Base-by-base conservation (phyloP, 2,797 vertebrate species). In the Megaceryle alcyon region DNA sequence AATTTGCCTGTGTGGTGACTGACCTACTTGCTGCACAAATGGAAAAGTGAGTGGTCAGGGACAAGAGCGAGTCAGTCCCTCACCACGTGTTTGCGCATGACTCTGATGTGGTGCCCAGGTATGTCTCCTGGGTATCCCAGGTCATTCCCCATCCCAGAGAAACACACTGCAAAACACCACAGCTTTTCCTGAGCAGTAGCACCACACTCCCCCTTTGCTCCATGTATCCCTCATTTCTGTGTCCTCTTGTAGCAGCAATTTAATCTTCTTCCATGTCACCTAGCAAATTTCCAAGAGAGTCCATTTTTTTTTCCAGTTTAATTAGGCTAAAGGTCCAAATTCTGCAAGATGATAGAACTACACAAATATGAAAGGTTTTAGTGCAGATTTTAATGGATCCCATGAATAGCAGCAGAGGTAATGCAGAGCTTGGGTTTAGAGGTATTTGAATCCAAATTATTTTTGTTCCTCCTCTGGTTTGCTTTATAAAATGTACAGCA, bases 21-120 rank as follows among this genome's bases (percentile, higher is more conserved):
- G 8, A 46, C 33, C 61, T 33, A 13, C 71, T 41, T 53, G 65
- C 80, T 57, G 44, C 41, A 48, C 66, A 77, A 71, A 76, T 81
- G 35, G 73, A 90, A 83, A 68, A 53, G 65, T 37, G 53, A 81
- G 92, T 4, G 41, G 46, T 84, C 98, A 98, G 98, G 88, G 98
- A 98, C 98, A 99, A 98, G 98, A 98, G 98, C 98, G 97, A 95
- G 91, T 83, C 49, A 75, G 71, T 73, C 84, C 82, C 72, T 91
- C 77, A 92, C 98, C 98, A 98, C 97, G 98, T 99, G 98, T 98
- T 96, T 97, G 95, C 95, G 93, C 92, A 93, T 98, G 95, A 96
- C 97, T 94, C 96, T 98, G 98, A 98, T 98, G 98, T 97, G 66
- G 92, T 98, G 98, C 98, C 98, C 98, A 98, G 98, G 97, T 98